These are phyloP conservation scores for Zelleria hepariella DNA, from an alignment of 2,888 invertebrate species.

Conservation along the genomic window DNA sequence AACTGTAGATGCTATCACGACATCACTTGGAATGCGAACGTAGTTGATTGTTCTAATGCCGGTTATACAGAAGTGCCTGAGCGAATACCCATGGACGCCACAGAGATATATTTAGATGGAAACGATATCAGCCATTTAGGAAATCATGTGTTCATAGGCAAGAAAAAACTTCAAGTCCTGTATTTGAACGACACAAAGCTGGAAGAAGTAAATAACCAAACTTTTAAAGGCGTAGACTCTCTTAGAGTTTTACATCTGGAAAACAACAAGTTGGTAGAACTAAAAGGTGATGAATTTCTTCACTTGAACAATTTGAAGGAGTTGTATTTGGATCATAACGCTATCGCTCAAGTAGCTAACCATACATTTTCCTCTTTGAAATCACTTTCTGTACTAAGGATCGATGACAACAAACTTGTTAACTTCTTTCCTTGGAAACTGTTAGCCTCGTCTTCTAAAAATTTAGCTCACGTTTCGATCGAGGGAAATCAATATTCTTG, in stretches of 20 bases:
- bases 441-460: conserved; percentile 74
- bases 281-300: conserved; percentile 85
- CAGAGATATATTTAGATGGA: conserved; percentile 89
- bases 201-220: conserved; percentile 81
- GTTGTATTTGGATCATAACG: conserved; percentile 85
- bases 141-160: conserved; percentile 88
- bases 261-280: conserved; percentile 79
- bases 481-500: conserved; percentile 89
- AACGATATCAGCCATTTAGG: conserved; percentile 83
- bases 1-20: conserved; percentile 90
- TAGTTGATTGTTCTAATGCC: conserved; percentile 85
- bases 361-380: conserved; percentile 83
- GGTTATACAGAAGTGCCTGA: conserved; percentile 81
- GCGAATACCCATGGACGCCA: conserved; percentile 90
- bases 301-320: conserved; percentile 81
- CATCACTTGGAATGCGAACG: conserved; percentile 86
- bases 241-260: conserved; percentile 83
- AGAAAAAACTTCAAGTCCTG: conserved; percentile 83
- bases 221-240: conserved; percentile 84
- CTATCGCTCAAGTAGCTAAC: conserved; percentile 80
- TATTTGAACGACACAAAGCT: conserved; percentile 84
- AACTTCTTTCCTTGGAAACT: conserved; percentile 82
- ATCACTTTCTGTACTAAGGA: conserved; percentile 78
- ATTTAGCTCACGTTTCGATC: conserved; percentile 77
- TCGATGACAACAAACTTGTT: conserved; percentile 83